Evolutionary conservation across 2,888 invertebrate species (phyloP).

Genomic region (Linyphia triangularis): DNA sequence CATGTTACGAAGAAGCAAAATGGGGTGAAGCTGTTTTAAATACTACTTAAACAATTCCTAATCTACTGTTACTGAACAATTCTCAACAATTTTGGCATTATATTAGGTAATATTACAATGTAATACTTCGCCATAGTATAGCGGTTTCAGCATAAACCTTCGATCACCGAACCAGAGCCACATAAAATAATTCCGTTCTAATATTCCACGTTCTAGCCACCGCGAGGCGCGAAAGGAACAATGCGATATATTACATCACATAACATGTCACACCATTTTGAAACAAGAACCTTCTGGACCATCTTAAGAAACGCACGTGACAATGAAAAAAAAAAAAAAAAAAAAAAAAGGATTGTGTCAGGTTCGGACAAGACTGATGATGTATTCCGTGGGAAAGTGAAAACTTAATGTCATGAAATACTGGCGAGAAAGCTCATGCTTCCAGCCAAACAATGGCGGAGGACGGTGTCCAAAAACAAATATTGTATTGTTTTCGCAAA

Average conservation of each 20-base stretch:
- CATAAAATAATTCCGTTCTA: too few relatives aligned
- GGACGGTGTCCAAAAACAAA: not conserved
- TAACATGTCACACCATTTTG: not conserved
- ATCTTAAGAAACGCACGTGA: constrained; percentile 21
- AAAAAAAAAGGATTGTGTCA: constrained; percentile 39
- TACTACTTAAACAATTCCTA: too few relatives aligned
- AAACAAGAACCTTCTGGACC: not conserved
- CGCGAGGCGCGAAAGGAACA: not conserved
- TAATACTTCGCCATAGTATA: too few relatives aligned
- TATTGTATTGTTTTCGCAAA: not conserved
- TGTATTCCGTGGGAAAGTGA: constrained; percentile 10
- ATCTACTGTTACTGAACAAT: too few relatives aligned
- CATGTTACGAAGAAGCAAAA: too few relatives aligned
- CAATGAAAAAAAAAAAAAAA: constrained; percentile 61
- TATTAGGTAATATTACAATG: too few relatives aligned
- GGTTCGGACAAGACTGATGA: not conserved
- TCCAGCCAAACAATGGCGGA: not conserved
- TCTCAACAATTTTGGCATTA: too few relatives aligned
- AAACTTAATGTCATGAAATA: not conserved
- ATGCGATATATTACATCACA: not conserved
- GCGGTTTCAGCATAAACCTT: too few relatives aligned
- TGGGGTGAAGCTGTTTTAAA: too few relatives aligned
- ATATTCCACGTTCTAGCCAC: too few relatives aligned
- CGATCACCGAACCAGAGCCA: too few relatives aligned
- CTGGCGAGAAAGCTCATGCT: not conserved